Evolutionary conservation across 2,888 invertebrate genomes (phyloP), one percentile per base, ranked within the genome.

Genomic region (Epicampocera succincta): DNA sequence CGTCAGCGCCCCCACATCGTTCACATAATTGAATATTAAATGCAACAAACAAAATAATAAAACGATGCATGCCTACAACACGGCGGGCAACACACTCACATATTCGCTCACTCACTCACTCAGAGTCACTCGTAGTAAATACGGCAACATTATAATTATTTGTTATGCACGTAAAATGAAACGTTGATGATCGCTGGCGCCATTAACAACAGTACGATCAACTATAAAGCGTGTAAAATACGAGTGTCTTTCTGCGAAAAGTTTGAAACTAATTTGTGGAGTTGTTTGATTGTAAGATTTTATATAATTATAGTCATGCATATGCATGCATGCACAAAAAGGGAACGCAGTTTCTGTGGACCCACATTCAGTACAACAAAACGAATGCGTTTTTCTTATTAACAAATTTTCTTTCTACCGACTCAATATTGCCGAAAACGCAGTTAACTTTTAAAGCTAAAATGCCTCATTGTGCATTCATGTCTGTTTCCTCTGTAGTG

Each of bases 1-100:
- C 58, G 58, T 48, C 69, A 69, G 63, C 74, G 74, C 82, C 82
- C 82, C 82, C 82, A 63, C 78, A 75, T 48, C 75, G 52, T 82
- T 71, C 58, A 75, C 65, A 71, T 74, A 78, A 78, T 69, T 78
- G 54, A 78, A 78, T 78, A 66, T 66, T 71, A 74, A 78, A 78
- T 66, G 48, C 82, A 74, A 19, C 40, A 77, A 50, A 73, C 33
- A 46, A 9, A 54, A 17, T 46, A 60, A 17, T 63, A 69, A 50
- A 68, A 56, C 38, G 29, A 54, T 48, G 21, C 21, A 72, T n/a
- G n/a, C n/a, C n/a, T 65, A 21, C 48, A 58, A 48, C 40, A 17
- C 11, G 40, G 46, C 54, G 21, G 29, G 9, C 19, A 21, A 52
- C n/a, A 63, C 42, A 17, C 52, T 42, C 29, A 29, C 25, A 56